These are phyloP conservation scores for Tinea trinotella DNA, from an alignment of 2,888 invertebrate genomes.

Conservation along the genomic window DNA sequence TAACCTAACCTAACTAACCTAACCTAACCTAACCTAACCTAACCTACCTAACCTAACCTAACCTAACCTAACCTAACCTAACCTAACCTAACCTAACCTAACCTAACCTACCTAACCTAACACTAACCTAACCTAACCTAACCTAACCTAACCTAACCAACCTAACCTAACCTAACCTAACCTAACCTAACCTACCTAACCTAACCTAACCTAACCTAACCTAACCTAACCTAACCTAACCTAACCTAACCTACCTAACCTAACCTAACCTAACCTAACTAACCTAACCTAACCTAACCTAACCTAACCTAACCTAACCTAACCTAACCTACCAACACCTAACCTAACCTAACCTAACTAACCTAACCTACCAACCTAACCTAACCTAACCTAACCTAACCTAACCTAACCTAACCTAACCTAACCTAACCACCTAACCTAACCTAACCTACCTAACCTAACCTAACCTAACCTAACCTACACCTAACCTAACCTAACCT, in stretches of 20 bases:
- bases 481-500: too few species aligned
- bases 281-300: conserved; percentile 18
- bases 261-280: conserved; percentile 29
- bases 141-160: too few species aligned
- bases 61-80: conserved; percentile 28
- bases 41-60: conserved; percentile 25
- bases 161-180: too few species aligned
- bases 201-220: conserved; percentile 27
- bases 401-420: conserved; percentile 10
- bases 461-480: too few species aligned
- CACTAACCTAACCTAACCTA: too few species aligned
- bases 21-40: conserved; percentile 28
- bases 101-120: too few species aligned
- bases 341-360: background rate
- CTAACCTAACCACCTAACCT: too few species aligned
- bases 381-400: conserved; percentile 6
- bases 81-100: conserved; percentile 27
- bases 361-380: too few species aligned
- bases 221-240: conserved; percentile 24
- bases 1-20: conserved; percentile 29
- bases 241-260: too few species aligned
- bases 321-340: too few species aligned
- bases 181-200: too few species aligned
- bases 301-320: conserved; percentile 25
- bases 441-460: too few species aligned